A percentile compares a stretch with the other conserved stretches of the same genome.
Evolutionary conservation across 2,888 invertebrate species (phyloP).

Genomic region (Synergus gifuensis): DNA sequence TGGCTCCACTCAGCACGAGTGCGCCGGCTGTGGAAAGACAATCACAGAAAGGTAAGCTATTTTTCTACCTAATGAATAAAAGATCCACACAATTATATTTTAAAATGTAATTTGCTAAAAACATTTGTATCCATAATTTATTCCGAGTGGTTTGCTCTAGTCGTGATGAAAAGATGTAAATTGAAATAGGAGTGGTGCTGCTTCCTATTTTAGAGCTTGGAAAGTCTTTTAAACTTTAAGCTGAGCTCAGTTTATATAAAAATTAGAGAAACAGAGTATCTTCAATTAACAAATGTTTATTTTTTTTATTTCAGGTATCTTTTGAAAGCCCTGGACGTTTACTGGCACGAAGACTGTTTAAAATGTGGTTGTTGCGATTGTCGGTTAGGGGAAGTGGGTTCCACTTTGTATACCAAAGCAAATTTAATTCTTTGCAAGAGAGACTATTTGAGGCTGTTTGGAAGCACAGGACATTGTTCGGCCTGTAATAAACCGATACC

Average conservation of each 20-base stretch:
- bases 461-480: conserved; percentile 97
- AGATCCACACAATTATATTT: conserved; percentile 31
- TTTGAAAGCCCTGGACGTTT: conserved; percentile 94
- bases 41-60: conserved; percentile 86
- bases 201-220: background rate
- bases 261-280: background rate
- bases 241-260: background rate
- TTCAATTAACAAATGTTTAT: background rate
- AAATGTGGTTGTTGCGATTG: conserved; percentile 99
- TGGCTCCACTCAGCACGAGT: conserved; percentile 84
- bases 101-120: conserved; percentile 40
- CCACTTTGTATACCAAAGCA: conserved; percentile 96
- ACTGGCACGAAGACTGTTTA: conserved; percentile 99
- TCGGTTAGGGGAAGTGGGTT: conserved; percentile 96
- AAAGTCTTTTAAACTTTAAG: background rate
- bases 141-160: background rate
- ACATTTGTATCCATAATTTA: conserved; percentile 14
- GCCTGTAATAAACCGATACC: conserved; percentile 99
- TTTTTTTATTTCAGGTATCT: conserved; percentile 81
- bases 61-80: conserved; percentile 41
- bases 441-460: conserved; percentile 98
- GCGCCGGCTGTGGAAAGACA: conserved; percentile 96
- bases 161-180: background rate
- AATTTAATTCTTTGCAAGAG: conserved; percentile 97
- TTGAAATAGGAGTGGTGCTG: background rate